Evolutionary conservation across 2,888 invertebrate species (phyloP).

Genomic region (Dasysyrphus tricinctus): DNA sequence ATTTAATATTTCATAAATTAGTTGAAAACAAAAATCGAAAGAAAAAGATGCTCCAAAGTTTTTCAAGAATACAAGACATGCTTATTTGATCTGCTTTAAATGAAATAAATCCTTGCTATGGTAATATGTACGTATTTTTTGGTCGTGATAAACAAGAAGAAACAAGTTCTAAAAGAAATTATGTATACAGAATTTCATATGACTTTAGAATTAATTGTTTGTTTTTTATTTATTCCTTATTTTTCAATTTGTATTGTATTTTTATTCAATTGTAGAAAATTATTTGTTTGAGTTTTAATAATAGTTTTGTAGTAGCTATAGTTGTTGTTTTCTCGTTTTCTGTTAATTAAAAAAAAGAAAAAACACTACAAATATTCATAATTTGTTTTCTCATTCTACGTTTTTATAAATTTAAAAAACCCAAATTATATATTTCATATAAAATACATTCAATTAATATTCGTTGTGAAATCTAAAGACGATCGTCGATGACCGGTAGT

Average conservation of each 20-base stretch:
- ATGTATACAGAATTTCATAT: not conserved
- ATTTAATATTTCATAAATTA: too few species aligned
- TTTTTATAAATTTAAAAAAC: constrained; percentile 26
- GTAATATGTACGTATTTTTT: not conserved
- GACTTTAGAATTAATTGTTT: not conserved
- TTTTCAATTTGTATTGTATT: constrained; percentile 62
- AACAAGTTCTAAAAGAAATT: not conserved
- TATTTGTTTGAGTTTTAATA: constrained; percentile 21
- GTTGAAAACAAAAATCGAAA: too few species aligned
- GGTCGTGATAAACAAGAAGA: not conserved
- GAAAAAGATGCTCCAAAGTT: not conserved
- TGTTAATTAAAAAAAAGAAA: constrained; percentile 49
- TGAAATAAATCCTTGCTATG: not conserved
- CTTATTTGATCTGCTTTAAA: not conserved
- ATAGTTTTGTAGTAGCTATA: constrained; percentile 47
- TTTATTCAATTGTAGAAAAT: constrained; percentile 2
- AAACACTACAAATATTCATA: not conserved
- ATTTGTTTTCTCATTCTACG: constrained; percentile 2
- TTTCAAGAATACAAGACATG: not conserved
- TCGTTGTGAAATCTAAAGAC: constrained; percentile 77
- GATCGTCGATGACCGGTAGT: constrained; percentile 84
- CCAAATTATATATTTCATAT: constrained; percentile 33
- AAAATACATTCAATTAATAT: constrained; percentile 42
- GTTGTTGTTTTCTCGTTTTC: constrained; percentile 37
- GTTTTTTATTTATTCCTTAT: not conserved